Percentiles rank a stretch among this genome's conserved stretches.
phyloP scores from a whole-genome alignment of 2,888 invertebrate genomes.

The Aproaerema taeniolella region DNA sequence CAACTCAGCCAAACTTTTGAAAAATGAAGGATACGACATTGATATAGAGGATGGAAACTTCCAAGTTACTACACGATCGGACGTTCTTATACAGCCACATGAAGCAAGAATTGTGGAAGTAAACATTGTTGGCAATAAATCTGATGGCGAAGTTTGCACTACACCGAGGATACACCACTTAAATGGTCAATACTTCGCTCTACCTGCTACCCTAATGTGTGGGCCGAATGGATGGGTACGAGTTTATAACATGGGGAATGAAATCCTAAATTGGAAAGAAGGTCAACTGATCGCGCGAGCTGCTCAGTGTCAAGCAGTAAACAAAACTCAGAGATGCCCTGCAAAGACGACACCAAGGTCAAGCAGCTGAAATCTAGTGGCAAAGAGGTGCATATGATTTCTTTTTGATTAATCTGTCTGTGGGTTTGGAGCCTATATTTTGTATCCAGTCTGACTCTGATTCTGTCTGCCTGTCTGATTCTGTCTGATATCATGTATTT shows the following conservation, averaged over 20 bases:
- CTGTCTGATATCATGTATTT: too few relatives aligned
- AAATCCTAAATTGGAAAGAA: slow-evolving; percentile 12
- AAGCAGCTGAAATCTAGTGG: too few relatives aligned
- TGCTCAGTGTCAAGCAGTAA: slow-evolving; percentile 14
- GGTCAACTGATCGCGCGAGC: slow-evolving; percentile 17
- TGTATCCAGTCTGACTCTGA: too few relatives aligned
- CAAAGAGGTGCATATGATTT: too few relatives aligned
- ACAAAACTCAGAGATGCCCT: slow-evolving; percentile 7
- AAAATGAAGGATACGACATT: background rate
- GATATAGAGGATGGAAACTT: slow-evolving; percentile 13
- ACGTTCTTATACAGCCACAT: slow-evolving; percentile 17
- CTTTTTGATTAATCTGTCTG: too few relatives aligned
- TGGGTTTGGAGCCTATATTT: too few relatives aligned
- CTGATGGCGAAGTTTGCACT: slow-evolving; percentile 18
- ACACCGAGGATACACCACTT: slow-evolving; percentile 20
- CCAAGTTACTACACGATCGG: slow-evolving; percentile 8
- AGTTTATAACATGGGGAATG: slow-evolving; percentile 20
- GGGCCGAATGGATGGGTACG: slow-evolving; percentile 24
- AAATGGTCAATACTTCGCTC: slow-evolving; percentile 21
- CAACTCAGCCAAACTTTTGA: slow-evolving; percentile 5
- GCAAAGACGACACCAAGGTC: slow-evolving; percentile 10
- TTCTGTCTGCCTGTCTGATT: too few relatives aligned
- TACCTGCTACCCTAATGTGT: slow-evolving; percentile 24
- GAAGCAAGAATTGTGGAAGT: slow-evolving; percentile 21
- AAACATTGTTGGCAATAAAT: slow-evolving; percentile 13